Evolutionary conservation across 2,113 vertebrate genomes (phyloP).

Genomic region (Neolamprologus caudopunctatus): DNA sequence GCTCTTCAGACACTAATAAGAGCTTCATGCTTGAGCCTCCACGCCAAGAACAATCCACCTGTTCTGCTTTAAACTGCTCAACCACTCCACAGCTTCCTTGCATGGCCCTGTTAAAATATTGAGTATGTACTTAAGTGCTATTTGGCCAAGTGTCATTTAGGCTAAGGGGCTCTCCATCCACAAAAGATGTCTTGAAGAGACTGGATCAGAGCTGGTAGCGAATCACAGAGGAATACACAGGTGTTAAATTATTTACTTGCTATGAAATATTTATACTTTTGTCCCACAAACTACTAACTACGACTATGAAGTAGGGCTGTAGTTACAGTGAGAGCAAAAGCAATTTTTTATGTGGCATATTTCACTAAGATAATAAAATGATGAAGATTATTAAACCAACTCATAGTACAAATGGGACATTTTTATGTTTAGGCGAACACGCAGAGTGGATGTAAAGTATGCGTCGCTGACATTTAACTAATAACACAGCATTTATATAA

Average conservation of each 20-base stretch:
- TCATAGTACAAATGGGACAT: background rate
- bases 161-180: constrained; percentile 73
- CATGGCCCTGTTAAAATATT: constrained; percentile 75
- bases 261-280: constrained; percentile 70
- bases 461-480: background rate
- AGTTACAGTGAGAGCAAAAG: background rate
- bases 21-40: background rate
- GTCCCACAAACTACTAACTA: constrained; percentile 63
- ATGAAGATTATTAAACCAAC: background rate
- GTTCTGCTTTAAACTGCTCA: constrained; percentile 42
- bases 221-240: constrained; percentile 65
- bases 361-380: background rate
- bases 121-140: constrained; percentile 79
- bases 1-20: background rate
- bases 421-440: background rate
- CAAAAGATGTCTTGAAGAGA: constrained; percentile 73
- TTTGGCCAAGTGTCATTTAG: constrained; percentile 78
- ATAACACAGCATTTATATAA: background rate
- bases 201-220: constrained; percentile 61
- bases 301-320: constrained; percentile 21
- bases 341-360: background rate
- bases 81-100: constrained; percentile 52
- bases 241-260: constrained; percentile 70
- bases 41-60: constrained; percentile 49
- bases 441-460: background rate